A percentile compares a stretch with the other conserved stretches of the same genome.
Conservation (phyloP, 2,113 vertebrate genomes). For the Ictalurus furcatus region DNA sequence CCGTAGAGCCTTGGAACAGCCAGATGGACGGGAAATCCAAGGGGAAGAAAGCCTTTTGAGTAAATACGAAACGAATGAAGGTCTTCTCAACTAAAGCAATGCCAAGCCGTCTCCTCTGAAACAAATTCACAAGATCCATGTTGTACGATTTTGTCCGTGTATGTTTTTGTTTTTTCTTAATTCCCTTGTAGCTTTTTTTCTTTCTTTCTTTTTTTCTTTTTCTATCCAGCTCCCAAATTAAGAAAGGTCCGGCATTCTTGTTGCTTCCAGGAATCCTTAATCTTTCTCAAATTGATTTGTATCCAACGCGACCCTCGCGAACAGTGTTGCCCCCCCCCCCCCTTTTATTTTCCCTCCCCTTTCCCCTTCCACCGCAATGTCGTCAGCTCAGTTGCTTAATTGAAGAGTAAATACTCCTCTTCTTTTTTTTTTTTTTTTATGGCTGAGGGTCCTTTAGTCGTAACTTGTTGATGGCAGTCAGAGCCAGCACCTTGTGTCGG, state of each 20-base stretch:
- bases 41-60: constrained; percentile 84
- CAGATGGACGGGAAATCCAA: constrained; percentile 90
- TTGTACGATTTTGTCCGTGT: constrained; percentile 56
- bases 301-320: constrained; percentile 69
- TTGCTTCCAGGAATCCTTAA: constrained; percentile 63
- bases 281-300: constrained; percentile 71
- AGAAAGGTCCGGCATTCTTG: constrained; percentile 24
- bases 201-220: constrained; percentile 2
- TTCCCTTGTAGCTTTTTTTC: background rate
- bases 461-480: constrained; percentile 99
- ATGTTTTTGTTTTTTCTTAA: constrained; percentile 36
- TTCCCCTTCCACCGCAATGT: constrained; percentile 67
- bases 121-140: constrained; percentile 79
- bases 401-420: constrained; percentile 75
- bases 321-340: constrained; percentile 62
- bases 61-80: constrained; percentile 76
- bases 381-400: constrained; percentile 81
- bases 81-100: constrained; percentile 74
- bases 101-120: constrained; percentile 71
- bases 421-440: constrained; percentile 54
- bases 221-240: constrained; percentile 45
- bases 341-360: constrained; percentile 50
- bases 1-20: constrained; percentile 84
- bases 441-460: constrained; percentile 73
- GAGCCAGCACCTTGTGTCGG: constrained; percentile 79